phyloP scores from a whole-genome alignment of 2,888 invertebrate genomes.

The Neoitamus cyanurus region DNA sequence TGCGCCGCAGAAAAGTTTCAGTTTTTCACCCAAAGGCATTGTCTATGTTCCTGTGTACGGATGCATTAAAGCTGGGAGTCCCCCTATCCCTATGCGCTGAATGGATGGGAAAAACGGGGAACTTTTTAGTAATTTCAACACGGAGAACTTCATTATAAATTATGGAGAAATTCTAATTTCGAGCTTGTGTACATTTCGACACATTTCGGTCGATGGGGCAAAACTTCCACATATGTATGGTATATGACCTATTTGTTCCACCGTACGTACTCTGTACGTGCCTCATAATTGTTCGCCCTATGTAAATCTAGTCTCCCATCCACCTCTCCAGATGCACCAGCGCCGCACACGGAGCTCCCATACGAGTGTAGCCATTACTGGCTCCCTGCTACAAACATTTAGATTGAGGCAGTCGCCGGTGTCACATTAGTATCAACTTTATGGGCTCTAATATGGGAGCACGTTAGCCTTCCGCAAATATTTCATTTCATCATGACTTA shows the following conservation, averaged over 20 bases:
- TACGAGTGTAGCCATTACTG: background rate
- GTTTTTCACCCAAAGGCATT: background rate
- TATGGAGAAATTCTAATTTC: conserved; percentile 33
- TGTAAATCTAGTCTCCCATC: conserved; percentile 6
- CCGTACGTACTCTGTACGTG: background rate
- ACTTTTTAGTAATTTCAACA: conserved; percentile 8
- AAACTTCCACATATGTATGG: background rate
- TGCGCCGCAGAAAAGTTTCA: background rate
- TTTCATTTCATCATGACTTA: conserved; percentile 44
- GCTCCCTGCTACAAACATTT: conserved; percentile 24
- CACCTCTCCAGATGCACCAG: background rate
- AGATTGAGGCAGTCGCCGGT: conserved; percentile 40
- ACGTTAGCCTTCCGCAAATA: conserved; percentile 37
- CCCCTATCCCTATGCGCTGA: background rate
- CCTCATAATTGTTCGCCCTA: background rate
- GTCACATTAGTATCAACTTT: conserved; percentile 50
- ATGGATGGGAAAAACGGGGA: background rate
- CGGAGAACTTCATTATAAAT: conserved; percentile 28
- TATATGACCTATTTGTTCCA: conserved; percentile 18
- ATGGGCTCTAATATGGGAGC: conserved; percentile 44
- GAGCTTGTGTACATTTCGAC: conserved; percentile 30
- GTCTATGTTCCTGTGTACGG: background rate
- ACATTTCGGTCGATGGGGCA: conserved; percentile 34
- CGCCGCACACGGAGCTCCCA: background rate
- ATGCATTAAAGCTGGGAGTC: background rate